These are phyloP conservation scores for Etheostoma nigrum DNA, from an alignment of 2,797 vertebrate species.

Conservation along the genomic window DNA sequence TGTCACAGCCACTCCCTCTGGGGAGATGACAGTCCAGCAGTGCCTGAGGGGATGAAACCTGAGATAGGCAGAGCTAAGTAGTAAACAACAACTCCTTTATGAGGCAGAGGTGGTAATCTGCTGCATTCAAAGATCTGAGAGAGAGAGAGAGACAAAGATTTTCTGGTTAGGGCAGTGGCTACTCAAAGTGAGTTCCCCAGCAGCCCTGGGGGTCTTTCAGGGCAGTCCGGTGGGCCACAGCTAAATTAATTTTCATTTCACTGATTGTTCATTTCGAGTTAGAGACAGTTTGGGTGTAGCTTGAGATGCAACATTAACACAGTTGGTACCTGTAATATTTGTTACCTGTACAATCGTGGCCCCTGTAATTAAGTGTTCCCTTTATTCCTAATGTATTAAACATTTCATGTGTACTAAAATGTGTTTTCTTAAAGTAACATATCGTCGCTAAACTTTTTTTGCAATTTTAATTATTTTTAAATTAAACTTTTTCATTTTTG, in stretches of 20 bases:
- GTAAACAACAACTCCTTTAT: constrained; percentile 83
- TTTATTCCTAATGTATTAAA: not conserved
- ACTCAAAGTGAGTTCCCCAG: constrained; percentile 18
- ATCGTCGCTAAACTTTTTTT: not conserved
- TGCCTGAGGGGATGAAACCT: constrained; percentile 79
- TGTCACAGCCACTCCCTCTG: constrained; percentile 78
- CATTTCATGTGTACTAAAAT: not conserved
- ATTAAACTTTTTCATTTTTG: not conserved
- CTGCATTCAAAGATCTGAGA: constrained; percentile 60
- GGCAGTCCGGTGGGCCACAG: not conserved
- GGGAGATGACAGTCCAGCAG: constrained; percentile 75
- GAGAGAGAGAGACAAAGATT: constrained; percentile 47
- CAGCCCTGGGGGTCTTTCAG: constrained; percentile 8
- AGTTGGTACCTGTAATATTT: no score
- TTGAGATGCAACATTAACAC: not conserved
- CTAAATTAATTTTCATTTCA: constrained; percentile 9
- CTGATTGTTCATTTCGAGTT: constrained; percentile 33
- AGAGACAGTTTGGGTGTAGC: not conserved
- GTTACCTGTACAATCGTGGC: no score
- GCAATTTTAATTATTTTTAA: no score
- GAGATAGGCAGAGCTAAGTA: constrained; percentile 73
- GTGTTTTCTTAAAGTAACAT: not conserved
- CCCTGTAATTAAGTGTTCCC: not conserved
- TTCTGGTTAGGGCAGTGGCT: constrained; percentile 51
- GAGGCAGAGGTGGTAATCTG: constrained; percentile 61